These are phyloP conservation scores for Thunnus maccoyii DNA, from an alignment of 2,113 vertebrate genomes.

Conservation along the genomic window DNA sequence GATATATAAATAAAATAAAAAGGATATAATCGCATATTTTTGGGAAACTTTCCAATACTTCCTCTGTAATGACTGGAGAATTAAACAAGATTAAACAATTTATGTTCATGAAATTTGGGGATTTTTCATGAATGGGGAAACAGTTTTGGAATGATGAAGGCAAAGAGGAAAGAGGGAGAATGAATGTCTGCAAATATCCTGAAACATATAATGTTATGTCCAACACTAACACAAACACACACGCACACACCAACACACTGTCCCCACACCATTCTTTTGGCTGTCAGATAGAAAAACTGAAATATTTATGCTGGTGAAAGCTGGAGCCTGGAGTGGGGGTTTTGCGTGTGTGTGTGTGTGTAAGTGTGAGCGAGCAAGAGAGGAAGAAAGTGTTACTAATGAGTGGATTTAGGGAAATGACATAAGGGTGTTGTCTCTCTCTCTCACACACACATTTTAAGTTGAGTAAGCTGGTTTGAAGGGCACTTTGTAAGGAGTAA, in stretches of 20 bases:
- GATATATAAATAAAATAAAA: no score
- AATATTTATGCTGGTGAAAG: slow-evolving; percentile 51
- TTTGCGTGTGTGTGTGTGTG: slow-evolving; percentile 9
- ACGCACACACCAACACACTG: background rate
- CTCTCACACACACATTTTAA: no score
- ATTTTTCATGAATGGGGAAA: background rate
- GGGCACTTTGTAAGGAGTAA: no score
- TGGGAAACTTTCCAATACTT: no score
- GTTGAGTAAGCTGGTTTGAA: no score
- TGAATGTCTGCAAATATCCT: background rate
- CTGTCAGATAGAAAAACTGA: slow-evolving; percentile 45
- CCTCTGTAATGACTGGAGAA: no score
- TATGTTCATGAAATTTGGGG: no score
- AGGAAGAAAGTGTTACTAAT: no score
- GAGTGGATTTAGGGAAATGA: no score
- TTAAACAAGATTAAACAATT: no score
- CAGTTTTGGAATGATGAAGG: background rate
- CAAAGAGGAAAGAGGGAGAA: background rate
- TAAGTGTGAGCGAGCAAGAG: background rate
- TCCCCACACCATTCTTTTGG: background rate
- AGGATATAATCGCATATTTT: no score
- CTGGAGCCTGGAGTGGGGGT: slow-evolving; percentile 17
- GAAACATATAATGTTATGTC: background rate
- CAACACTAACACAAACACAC: background rate
- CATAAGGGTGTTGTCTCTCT: no score